phyloP scores from a whole-genome alignment of 2,113 vertebrate species.

The Dicaeum eximium region DNA sequence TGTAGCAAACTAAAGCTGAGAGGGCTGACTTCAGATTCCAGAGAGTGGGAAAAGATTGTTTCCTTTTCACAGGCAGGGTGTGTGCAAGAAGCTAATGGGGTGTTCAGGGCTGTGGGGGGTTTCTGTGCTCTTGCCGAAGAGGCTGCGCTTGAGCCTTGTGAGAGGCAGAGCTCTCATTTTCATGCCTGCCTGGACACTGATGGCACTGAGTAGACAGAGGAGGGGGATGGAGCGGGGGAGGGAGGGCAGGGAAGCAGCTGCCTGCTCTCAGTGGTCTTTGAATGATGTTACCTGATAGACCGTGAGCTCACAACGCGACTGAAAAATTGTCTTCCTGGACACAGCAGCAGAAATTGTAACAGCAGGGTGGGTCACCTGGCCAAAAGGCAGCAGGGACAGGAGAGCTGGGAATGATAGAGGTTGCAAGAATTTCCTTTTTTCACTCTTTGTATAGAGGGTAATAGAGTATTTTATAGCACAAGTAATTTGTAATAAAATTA shows the following conservation, averaged over 20 bases:
- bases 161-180: background rate
- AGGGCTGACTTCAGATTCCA: background rate
- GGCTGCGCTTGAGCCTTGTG: background rate
- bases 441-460: background rate
- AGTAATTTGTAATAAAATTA: background rate
- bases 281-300: background rate
- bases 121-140: background rate
- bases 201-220: background rate
- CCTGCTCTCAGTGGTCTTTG: background rate
- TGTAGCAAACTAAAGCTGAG: background rate
- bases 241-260: background rate
- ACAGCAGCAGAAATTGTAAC: background rate
- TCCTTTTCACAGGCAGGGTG: background rate
- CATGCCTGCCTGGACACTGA: background rate
- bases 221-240: accelerated
- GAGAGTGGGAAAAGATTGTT: background rate
- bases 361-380: background rate
- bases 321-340: background rate
- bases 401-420: background rate
- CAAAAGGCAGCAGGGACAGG: background rate
- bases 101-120: background rate
- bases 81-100: background rate
- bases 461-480: background rate
- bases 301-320: accelerated
- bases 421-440: background rate